Base-by-base conservation (phyloP, 2,797 vertebrate genomes). In the Cyprinodon diabolis region DNA sequence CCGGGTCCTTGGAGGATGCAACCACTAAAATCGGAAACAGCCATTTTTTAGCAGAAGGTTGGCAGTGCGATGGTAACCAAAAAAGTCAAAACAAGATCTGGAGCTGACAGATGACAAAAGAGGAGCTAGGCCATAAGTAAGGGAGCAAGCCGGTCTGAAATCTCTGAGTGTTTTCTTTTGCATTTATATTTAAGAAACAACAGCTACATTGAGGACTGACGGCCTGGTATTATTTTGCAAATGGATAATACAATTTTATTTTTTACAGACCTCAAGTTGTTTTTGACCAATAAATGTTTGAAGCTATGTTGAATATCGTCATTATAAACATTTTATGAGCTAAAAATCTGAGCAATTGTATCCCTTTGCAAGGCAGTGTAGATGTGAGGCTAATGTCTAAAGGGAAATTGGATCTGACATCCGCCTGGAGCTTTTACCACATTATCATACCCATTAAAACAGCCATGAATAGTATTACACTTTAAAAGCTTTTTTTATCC, bases 381-480 rank as follows among this genome's bases (percentile, higher is more conserved):
- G 66, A n/a, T 52, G 69, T 76, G 76, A 75, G 77, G 69, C 79
- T 79, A 8, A 80, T 84, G 87, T 79, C 49, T 67, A 72, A 30
- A 80, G 60, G 82, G 74, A 86, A 91, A 90, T 83, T 81, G 87
- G 87, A 87, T 90, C 86, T 87, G 77, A 92, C 82, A 92, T 91
- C 91, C 77, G 81, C 79, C 68, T 62, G 48, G 65, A 75, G 86
- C 86, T 77, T 82, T 92, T 89, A 89, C 71, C 67, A 76, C 79
- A 84, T 89, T 89, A 93, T 92, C 77, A 91, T 90, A 71, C 86
- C 87, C 84, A 84, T 91, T 91, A 85, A 65, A 91, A 86, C 79
- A 83, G 78, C 78, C 74, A 73, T 74, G 75, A 85, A 84, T 83
- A 79, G 82, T 79, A 83, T 86, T 74, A 84, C 43, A 84, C 83